phyloP scores from a whole-genome alignment of 1,140 invertebrate species.

The Drosophila sulfurigaster region DNA sequence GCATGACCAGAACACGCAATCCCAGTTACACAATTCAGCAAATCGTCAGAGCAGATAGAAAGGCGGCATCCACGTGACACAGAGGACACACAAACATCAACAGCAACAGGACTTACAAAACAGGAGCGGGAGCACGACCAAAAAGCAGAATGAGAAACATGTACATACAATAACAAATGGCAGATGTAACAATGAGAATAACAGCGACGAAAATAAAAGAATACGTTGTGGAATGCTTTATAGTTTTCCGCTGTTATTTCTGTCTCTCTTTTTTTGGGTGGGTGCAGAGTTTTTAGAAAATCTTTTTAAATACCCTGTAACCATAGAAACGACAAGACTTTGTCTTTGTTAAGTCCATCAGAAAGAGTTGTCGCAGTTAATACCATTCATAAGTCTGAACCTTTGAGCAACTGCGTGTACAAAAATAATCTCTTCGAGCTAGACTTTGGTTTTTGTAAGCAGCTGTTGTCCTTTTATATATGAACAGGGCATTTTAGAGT shows the following conservation, averaged over 20 bases:
- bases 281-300: slow-evolving; percentile 57
- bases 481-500: slow-evolving; percentile 23
- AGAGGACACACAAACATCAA: slow-evolving; percentile 35
- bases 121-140: slow-evolving; percentile 40
- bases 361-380: neutral
- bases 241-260: slow-evolving; percentile 69
- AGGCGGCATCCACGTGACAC: slow-evolving; percentile 57
- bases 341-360: neutral
- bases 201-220: slow-evolving; percentile 36
- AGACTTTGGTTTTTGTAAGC: neutral
- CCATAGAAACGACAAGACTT: neutral
- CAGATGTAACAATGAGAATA: slow-evolving; percentile 45
- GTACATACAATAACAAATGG: slow-evolving; percentile 57
- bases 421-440: neutral
- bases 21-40: slow-evolving; percentile 50
- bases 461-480: neutral
- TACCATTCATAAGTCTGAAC: neutral
- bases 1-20: slow-evolving; percentile 25
- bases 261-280: slow-evolving; percentile 41
- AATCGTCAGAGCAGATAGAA: slow-evolving; percentile 49
- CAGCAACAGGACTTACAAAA: slow-evolving; percentile 55
- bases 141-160: slow-evolving; percentile 51
- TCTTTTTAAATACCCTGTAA: slow-evolving; percentile 34
- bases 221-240: slow-evolving; percentile 75
- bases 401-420: neutral